These are phyloP conservation scores for Callopanchax toddi DNA, from an alignment of 2,113 vertebrate species.

Conservation along the genomic window DNA sequence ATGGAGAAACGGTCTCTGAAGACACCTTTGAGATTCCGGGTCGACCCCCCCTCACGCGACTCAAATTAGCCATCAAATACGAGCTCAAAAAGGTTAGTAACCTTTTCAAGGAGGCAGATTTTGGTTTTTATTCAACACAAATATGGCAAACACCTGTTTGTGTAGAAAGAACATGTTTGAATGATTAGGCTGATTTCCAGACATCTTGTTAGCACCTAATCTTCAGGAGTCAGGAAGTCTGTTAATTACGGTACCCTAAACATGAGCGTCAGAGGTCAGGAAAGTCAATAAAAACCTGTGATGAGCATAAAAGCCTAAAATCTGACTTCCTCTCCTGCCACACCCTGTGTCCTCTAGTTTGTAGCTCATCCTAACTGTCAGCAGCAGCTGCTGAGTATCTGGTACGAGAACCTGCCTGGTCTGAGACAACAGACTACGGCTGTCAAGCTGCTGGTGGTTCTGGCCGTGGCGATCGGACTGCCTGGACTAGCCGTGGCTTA, in stretches of 20 bases:
- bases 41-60: constrained; percentile 89
- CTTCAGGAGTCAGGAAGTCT: too few relatives aligned
- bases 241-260: too few relatives aligned
- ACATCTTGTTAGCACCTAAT: too few relatives aligned
- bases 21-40: constrained; percentile 76
- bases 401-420: constrained; percentile 95
- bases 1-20: constrained; percentile 84
- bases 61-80: constrained; percentile 98
- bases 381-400: constrained; percentile 96
- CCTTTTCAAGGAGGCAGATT: neutral
- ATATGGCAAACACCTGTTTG: too few relatives aligned
- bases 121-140: too few relatives aligned
- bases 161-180: too few relatives aligned
- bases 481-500: constrained; percentile 92
- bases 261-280: too few relatives aligned
- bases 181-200: too few relatives aligned
- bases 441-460: constrained; percentile 92
- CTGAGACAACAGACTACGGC: constrained; percentile 94
- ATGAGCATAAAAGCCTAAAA: fast-evolving
- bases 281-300: too few relatives aligned
- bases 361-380: constrained; percentile 99
- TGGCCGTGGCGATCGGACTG: constrained; percentile 89
- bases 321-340: too few relatives aligned
- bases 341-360: constrained; percentile 80
- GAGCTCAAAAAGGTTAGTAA: constrained; percentile 94